These are phyloP conservation scores for Hoplias malabaricus DNA, from an alignment of 2,113 vertebrate species.

Conservation along the genomic window DNA sequence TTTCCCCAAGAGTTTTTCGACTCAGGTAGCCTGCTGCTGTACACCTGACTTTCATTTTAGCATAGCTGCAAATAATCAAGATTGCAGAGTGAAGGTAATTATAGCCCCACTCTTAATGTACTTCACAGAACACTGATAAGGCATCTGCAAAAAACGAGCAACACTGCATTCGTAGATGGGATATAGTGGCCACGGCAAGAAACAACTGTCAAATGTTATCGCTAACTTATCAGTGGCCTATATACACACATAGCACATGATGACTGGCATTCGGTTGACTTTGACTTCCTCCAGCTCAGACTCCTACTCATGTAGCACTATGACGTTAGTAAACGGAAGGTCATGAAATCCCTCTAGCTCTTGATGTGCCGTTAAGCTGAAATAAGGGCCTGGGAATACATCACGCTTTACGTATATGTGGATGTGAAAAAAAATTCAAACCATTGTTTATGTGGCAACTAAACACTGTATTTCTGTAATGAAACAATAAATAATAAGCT, in stretches of 20 bases:
- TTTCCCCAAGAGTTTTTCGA: constrained; percentile 16
- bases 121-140: not conserved
- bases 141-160: not conserved
- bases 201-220: not conserved
- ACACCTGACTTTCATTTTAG: not conserved
- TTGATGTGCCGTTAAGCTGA: not conserved
- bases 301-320: not conserved
- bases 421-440: not conserved
- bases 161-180: not conserved
- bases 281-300: not conserved
- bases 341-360: not conserved
- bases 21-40: constrained; percentile 4
- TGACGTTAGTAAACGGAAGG: not conserved
- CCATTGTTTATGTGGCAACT: too few relatives aligned
- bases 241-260: not conserved
- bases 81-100: not conserved
- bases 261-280: not conserved
- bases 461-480: too few relatives aligned
- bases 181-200: not conserved
- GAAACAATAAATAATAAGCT: too few relatives aligned
- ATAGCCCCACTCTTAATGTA: not conserved
- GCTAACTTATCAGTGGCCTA: constrained; percentile 7
- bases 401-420: not conserved
- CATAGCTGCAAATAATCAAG: not conserved
- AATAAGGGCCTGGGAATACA: not conserved